Evolutionary conservation across 2,113 vertebrate species (phyloP).

Genomic region (Cephalopterus ornatus): DNA sequence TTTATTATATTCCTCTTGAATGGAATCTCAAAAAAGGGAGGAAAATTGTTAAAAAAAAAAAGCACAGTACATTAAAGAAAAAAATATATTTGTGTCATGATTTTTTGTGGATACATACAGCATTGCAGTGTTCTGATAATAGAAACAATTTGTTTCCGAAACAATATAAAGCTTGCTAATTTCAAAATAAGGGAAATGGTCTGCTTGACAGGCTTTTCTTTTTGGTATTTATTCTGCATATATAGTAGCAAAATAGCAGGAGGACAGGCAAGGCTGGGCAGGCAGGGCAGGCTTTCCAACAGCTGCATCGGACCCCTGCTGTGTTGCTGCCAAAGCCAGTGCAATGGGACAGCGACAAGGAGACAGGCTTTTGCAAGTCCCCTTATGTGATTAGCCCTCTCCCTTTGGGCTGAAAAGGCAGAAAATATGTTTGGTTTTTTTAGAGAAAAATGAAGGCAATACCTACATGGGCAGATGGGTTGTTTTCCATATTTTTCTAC

Average conservation of each 20-base stretch:
- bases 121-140: slow-evolving; percentile 31
- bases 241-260: not conserved
- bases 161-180: slow-evolving; percentile 69
- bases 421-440: not conserved
- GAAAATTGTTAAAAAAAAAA: not conserved
- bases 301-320: not conserved
- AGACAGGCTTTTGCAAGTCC: not conserved
- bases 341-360: not conserved
- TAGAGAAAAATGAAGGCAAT: not conserved
- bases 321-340: not conserved
- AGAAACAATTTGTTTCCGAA: slow-evolving; percentile 64
- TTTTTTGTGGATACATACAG: slow-evolving; percentile 7
- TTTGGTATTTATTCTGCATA: slow-evolving; percentile 19
- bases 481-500: not conserved
- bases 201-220: slow-evolving; percentile 63
- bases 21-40: not conserved
- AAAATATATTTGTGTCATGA: not conserved
- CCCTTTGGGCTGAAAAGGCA: not conserved
- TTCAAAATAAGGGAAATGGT: slow-evolving; percentile 70
- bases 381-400: not conserved
- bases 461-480: not conserved
- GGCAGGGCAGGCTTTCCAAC: slow-evolving; percentile 1
- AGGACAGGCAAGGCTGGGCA: not conserved
- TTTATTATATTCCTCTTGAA: slow-evolving; percentile 10
- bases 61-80: not conserved